Evolutionary conservation across 2,797 vertebrate species (phyloP).

Genomic region (Atherinosoma microstoma): DNA sequence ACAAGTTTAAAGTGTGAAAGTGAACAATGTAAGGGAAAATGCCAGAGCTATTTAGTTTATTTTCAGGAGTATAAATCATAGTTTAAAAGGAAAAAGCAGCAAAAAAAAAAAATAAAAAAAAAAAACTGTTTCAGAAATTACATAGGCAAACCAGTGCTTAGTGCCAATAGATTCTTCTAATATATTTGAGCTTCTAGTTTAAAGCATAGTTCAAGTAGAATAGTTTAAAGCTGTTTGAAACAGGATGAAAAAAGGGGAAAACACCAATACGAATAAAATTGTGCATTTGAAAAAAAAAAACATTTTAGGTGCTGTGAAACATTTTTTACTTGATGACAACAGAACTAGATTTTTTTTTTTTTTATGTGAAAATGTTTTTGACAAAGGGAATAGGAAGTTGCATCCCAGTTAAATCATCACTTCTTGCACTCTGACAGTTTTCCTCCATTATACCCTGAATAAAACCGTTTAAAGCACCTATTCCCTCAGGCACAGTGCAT

Average conservation of each 20-base stretch:
- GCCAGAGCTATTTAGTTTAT: background rate
- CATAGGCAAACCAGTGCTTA: background rate
- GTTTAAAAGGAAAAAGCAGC: background rate
- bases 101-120: too few species aligned
- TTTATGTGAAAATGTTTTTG: slow-evolving; percentile 27
- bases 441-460: slow-evolving; percentile 10
- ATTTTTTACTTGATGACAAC: slow-evolving; percentile 15
- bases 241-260: background rate
- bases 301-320: too few species aligned
- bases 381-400: slow-evolving; percentile 4
- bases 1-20: too few species aligned
- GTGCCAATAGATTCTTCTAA: background rate
- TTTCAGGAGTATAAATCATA: background rate
- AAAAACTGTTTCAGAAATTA: too few species aligned
- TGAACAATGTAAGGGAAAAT: background rate
- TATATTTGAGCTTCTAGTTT: background rate
- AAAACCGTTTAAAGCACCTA: slow-evolving; percentile 7
- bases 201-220: too few species aligned
- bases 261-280: background rate
- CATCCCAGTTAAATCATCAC: slow-evolving; percentile 31
- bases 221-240: background rate
- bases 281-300: background rate
- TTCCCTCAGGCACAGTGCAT: slow-evolving; percentile 9
- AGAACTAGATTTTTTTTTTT: background rate
- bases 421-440: slow-evolving; percentile 5